Evolutionary conservation across 2,797 vertebrate species (phyloP), one percentile per base, ranked within the genome.

Genomic region (Argyrosomus regius): DNA sequence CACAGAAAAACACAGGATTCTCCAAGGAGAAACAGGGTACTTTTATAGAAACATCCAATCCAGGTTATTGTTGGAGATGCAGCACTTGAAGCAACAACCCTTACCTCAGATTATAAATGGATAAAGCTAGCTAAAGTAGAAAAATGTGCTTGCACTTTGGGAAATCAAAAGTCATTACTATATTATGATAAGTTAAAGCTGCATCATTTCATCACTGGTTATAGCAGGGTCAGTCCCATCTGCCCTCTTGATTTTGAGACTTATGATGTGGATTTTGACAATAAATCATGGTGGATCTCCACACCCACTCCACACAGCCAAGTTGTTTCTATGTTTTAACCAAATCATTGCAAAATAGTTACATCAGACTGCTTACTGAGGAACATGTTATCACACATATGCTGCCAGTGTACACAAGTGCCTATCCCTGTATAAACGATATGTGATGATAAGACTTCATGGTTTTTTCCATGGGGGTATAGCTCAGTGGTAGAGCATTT

Each of bases 401-500:
- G 4, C 67, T 60, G 24, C 45, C 24, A 8, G 3, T 54, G 31
- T 54, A 41, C 24, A 63, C 6, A 41, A 20, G 3, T 6, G 7
- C 14, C 11, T 4, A 2, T 22, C 3, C 0, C 13, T 61, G 7
- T 20, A 5, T 8, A 45, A 83, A 75, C 1, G 2, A 14, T 35
- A 0, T 22, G 0, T 9, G 0, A 10, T 62, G 56, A 48, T 72
- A 28, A 7, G 1, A 1, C 0, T 0, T 0, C 1, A 1, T 0
- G 1, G 13, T 9, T 8, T 8, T 1, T 9, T 8, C 8, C 1
- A 9, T 45, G 94, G 94, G 94, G 94, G 93, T 95, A 89, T 94
- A 93, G 92, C 93, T 94, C 93, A 95, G 93, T 92, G 92, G 93
- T 91, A 93, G 93, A 93, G 91, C 91, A 92, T 93, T 94, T 93